Conservation (phyloP, 2,888 invertebrate species). For the Tillus elongatus region DNA sequence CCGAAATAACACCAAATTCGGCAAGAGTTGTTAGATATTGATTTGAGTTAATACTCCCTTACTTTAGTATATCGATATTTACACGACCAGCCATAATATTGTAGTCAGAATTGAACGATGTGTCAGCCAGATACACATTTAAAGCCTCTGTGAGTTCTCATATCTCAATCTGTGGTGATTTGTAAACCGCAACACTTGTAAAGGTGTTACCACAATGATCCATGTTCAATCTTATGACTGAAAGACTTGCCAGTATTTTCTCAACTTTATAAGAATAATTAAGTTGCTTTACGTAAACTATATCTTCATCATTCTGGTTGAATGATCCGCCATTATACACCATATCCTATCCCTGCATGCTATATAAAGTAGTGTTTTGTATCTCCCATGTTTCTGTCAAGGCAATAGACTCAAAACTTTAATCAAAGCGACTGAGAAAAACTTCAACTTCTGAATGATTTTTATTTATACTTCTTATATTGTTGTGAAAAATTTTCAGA, state of each 20-base stretch:
- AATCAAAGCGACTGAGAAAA: neutral
- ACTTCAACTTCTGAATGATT: neutral
- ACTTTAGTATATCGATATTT: neutral
- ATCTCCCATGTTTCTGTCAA: too few relatives aligned
- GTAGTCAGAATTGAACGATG: neutral
- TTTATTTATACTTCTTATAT: slow-evolving; percentile 1
- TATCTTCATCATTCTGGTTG: neutral
- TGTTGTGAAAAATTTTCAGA: too few relatives aligned
- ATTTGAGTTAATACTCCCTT: too few relatives aligned
- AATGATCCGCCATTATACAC: neutral
- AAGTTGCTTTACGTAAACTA: too few relatives aligned
- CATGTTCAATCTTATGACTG: neutral
- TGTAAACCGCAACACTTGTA: neutral
- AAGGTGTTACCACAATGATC: neutral
- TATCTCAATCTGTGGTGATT: too few relatives aligned
- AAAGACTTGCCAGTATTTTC: neutral
- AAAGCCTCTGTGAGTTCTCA: too few relatives aligned
- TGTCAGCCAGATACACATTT: too few relatives aligned
- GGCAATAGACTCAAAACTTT: neutral
- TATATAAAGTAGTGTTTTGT: neutral
- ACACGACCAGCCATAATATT: neutral
- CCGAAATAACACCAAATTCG: neutral
- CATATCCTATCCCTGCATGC: too few relatives aligned
- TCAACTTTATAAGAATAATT: neutral
- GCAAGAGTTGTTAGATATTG: neutral